Evolutionary conservation across 2,113 vertebrate species (phyloP).

Genomic region (Paramormyrops kingsleyae): DNA sequence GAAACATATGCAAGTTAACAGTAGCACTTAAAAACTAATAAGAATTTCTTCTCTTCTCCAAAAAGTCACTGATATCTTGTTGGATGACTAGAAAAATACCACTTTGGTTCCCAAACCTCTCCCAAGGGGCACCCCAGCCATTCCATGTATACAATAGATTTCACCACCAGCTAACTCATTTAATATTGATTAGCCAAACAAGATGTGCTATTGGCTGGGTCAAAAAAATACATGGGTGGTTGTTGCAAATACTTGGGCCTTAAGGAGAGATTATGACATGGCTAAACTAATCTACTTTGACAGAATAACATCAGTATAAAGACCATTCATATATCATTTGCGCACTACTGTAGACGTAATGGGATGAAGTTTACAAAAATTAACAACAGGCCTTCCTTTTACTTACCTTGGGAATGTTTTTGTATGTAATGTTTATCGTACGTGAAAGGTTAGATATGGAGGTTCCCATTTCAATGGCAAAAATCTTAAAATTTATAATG

Average conservation of each 20-base stretch:
- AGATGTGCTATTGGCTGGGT: background rate
- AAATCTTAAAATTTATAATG: slow-evolving; percentile 37
- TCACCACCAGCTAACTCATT: background rate
- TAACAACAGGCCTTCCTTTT: background rate
- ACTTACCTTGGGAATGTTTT: slow-evolving; percentile 29
- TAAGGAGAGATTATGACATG: background rate
- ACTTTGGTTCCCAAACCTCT: background rate
- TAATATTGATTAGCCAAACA: background rate
- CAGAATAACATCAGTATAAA: background rate
- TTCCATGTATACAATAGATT: background rate
- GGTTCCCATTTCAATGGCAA: slow-evolving; percentile 53
- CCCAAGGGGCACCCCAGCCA: background rate
- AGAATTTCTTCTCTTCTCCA: background rate
- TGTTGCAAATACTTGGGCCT: background rate
- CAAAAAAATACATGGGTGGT: background rate
- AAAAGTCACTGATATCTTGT: background rate
- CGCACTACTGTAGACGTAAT: background rate
- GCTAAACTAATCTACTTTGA: background rate
- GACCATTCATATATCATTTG: background rate
- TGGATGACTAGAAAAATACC: background rate
- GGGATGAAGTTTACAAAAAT: background rate
- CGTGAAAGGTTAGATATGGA: slow-evolving; percentile 39
- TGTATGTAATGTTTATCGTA: slow-evolving; percentile 37
- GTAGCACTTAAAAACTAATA: background rate
- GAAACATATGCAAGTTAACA: background rate